phyloP scores from a whole-genome alignment of 2,113 vertebrate genomes.

The Perca schrenkii region DNA sequence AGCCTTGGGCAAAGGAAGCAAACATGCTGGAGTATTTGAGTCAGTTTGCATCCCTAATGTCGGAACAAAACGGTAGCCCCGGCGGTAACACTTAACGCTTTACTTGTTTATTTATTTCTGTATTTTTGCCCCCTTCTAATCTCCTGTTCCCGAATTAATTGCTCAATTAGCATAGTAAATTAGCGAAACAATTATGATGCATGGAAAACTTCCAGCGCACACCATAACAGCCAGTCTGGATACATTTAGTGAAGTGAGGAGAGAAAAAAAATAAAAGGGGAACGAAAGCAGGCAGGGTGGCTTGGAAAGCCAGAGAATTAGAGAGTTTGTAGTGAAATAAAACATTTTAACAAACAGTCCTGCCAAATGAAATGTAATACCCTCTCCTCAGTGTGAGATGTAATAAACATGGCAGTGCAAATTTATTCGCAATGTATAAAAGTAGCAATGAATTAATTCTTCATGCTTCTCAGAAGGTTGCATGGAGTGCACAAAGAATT shows the following conservation, averaged over 20 bases:
- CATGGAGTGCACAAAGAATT: constrained; percentile 67
- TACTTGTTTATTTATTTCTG: constrained; percentile 85
- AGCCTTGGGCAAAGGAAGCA: constrained; percentile 82
- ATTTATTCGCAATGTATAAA: constrained; percentile 83
- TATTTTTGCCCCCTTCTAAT: constrained; percentile 85
- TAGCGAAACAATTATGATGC: constrained; percentile 88
- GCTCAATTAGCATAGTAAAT: constrained; percentile 90
- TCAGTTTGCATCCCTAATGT: constrained; percentile 86
- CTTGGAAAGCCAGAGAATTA: constrained; percentile 75
- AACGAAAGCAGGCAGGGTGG: constrained; percentile 68
- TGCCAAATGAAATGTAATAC: constrained; percentile 78
- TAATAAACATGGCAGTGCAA: constrained; percentile 78
- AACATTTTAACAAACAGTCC: constrained; percentile 83
- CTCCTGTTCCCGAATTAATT: constrained; percentile 88
- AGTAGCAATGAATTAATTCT: constrained; percentile 80
- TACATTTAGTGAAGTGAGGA: constrained; percentile 64
- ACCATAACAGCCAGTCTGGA: constrained; percentile 75
- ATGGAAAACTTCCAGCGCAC: constrained; percentile 86
- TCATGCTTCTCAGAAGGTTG: constrained; percentile 61
- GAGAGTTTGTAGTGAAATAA: constrained; percentile 79
- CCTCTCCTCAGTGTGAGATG: constrained; percentile 76
- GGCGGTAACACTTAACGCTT: constrained; percentile 83
- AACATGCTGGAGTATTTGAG: constrained; percentile 73
- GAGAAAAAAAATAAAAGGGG: constrained; percentile 7
- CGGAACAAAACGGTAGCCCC: constrained; percentile 82